These are phyloP conservation scores for Himalopsyche tibetana DNA, from an alignment of 2,888 invertebrate genomes.

Conservation along the genomic window DNA sequence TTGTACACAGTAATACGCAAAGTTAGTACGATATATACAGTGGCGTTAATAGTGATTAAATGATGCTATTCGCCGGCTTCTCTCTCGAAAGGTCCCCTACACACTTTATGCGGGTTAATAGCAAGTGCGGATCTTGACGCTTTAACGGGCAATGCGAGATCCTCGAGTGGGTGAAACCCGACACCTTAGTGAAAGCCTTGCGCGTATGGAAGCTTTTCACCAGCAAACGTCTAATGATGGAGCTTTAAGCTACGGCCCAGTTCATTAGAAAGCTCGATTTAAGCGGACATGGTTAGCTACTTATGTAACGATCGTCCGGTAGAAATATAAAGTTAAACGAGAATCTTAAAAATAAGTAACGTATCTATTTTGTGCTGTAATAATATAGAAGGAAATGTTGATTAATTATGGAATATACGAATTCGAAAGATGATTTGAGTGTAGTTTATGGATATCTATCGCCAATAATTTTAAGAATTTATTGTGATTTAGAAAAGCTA, in stretches of 20 bases:
- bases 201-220: constrained; percentile 12
- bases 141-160: constrained; percentile 35
- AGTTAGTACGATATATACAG: not conserved
- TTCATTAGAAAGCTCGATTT: not conserved
- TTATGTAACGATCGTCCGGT: no score
- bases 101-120: constrained; percentile 37
- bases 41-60: constrained; percentile 34
- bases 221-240: constrained; percentile 28
- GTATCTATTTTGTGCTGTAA: no score
- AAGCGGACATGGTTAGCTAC: no score
- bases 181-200: constrained; percentile 19
- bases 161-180: constrained; percentile 9
- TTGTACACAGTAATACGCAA: not conserved
- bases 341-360: no score
- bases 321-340: no score
- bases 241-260: constrained; percentile 9
- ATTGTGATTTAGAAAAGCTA: no score
- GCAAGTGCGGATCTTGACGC: constrained; percentile 39
- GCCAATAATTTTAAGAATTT: no score
- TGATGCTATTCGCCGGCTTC: not conserved
- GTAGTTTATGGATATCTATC: no score
- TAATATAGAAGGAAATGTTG: no score
- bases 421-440: no score
- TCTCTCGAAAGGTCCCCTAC: constrained; percentile 7
- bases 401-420: no score